These are phyloP conservation scores for Bradysia coprophila DNA, from an alignment of 1,140 invertebrate genomes.

Conservation along the genomic window DNA sequence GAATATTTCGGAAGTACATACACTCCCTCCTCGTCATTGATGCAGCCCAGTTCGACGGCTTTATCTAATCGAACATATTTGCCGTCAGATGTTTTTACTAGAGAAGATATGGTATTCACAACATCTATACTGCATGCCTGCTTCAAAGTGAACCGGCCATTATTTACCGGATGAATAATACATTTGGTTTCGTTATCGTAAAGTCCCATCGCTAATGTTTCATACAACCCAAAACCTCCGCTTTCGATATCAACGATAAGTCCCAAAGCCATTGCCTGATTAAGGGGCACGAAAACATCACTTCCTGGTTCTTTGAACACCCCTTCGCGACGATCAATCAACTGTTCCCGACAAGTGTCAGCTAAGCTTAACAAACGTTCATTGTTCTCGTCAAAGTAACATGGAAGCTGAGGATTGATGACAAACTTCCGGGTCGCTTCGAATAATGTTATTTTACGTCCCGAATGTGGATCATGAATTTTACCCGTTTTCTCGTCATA, in stretches of 20 bases:
- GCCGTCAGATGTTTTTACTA: slow-evolving; percentile 55
- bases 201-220: slow-evolving; percentile 63
- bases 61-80: slow-evolving; percentile 54
- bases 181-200: slow-evolving; percentile 50
- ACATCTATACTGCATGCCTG: slow-evolving; percentile 60
- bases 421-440: slow-evolving; percentile 65
- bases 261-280: slow-evolving; percentile 51
- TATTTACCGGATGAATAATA: slow-evolving; percentile 67
- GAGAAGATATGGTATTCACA: slow-evolving; percentile 60
- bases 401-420: slow-evolving; percentile 58
- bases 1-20: slow-evolving; percentile 44
- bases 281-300: slow-evolving; percentile 41
- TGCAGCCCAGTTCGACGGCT: slow-evolving; percentile 50
- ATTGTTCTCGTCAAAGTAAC: slow-evolving; percentile 56
- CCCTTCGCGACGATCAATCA: slow-evolving; percentile 65
- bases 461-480: slow-evolving; percentile 57
- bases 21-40: slow-evolving; percentile 50
- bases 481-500: slow-evolving; percentile 67
- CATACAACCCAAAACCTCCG: slow-evolving; percentile 60
- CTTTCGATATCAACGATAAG: slow-evolving; percentile 73
- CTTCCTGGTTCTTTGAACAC: slow-evolving; percentile 55
- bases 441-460: slow-evolving; percentile 57
- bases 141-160: slow-evolving; percentile 55
- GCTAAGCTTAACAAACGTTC: slow-evolving; percentile 48
- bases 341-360: slow-evolving; percentile 58